Evolutionary conservation across 2,113 vertebrate genomes (phyloP).

Genomic region (Pituophis catenifer): DNA sequence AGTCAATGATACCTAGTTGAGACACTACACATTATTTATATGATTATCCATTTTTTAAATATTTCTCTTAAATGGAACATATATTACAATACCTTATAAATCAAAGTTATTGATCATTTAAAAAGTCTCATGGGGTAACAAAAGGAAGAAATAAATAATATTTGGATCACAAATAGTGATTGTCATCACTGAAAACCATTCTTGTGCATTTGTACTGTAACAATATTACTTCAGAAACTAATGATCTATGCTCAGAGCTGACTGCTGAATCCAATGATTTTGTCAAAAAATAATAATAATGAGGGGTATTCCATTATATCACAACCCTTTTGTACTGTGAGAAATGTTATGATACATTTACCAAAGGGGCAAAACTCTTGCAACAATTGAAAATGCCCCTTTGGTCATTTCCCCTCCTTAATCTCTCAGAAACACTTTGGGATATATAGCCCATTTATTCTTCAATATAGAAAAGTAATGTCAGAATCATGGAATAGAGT

Average conservation of each 20-base stretch:
- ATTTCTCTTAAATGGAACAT: not conserved
- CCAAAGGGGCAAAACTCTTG: not conserved
- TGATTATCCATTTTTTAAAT: not conserved
- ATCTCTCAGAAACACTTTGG: not conserved
- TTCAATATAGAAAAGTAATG: not conserved
- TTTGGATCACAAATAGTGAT: not conserved
- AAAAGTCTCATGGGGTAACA: not conserved
- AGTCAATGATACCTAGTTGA: not conserved
- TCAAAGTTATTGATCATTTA: not conserved
- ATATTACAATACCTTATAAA: not conserved
- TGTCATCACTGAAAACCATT: not conserved
- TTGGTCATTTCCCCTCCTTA: not conserved
- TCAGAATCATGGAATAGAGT: not conserved
- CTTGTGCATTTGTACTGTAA: not conserved
- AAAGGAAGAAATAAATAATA: not conserved
- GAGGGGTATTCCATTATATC: not conserved
- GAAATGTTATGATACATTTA: not conserved
- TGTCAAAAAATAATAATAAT: not conserved
- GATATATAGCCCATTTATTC: not conserved
- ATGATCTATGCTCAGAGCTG: not conserved
- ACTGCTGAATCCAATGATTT: not conserved
- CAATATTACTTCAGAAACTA: not conserved
- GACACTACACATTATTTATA: not conserved
- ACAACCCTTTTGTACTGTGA: not conserved
- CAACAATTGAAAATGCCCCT: not conserved